Evolutionary conservation across 2,888 invertebrate genomes (phyloP), one percentile per base, ranked within the genome.

Genomic region (Limnephilus rhombicus): DNA sequence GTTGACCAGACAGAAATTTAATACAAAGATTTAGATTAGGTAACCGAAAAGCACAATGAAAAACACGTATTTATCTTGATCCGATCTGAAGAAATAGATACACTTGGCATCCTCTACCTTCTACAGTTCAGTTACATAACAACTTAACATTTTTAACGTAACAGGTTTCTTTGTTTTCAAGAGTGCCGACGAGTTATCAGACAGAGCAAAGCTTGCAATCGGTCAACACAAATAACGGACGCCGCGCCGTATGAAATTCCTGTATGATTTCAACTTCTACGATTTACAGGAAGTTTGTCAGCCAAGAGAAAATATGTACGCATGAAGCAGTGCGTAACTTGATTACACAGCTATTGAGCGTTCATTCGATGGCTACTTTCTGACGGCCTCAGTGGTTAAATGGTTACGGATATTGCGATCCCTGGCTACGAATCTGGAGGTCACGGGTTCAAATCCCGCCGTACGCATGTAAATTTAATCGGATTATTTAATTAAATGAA

Each of bases 151-250:
- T 86, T 85, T 86, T 86, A 86, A 12, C 12, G 29, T 4, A 86
- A 86, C 86, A 45, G 86, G 86, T 86, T 86, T 86, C 86, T 49
- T 24, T 45, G n/a, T 29, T 86, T 86, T 86, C 7, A 86, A 86
- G 45, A 86, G 24, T 49, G 45, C 49, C 45, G 41, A 86, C 86
- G 41, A 45, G 86, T 49, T 86, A 29, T 49, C 86, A 86, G 86
- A 13, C 41, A 11, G 83, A 41, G 37, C 37, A 41, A 83, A 83
- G 34, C 83, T 37, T 34, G 83, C 41, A 37, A 83, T 83, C 83
- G 83, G 83, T 83, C 37, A 83, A 83, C 83, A 41, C 83, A 37
- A 83, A 37, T 83, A 83, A 83, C 83, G 83, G 83, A 18, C 83
- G 34, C 12, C 12, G 41, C 83, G 34, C 12, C 12, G 41, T 37